Conservation (phyloP, 64 coral and sea anemone species). For the Pachyseris speciosa region DNA sequence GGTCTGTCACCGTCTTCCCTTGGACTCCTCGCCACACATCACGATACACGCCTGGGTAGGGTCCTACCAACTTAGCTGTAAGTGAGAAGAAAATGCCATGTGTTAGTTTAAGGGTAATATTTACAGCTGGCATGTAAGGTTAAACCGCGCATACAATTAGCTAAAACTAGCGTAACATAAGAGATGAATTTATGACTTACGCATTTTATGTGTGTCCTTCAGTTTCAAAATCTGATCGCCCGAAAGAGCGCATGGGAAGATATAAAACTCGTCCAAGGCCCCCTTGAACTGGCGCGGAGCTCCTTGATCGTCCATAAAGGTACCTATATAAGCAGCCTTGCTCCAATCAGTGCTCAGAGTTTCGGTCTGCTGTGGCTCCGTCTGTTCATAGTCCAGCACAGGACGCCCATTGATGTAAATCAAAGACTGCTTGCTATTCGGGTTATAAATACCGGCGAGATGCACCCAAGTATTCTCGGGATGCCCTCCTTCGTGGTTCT, state of each 20-base stretch:
- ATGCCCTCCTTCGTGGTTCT: constrained; percentile 75
- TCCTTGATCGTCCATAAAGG: constrained; percentile 60
- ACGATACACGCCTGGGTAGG: constrained; percentile 81
- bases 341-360: constrained; percentile 82
- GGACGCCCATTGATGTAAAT: constrained; percentile 82
- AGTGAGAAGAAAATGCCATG: neutral
- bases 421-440: constrained; percentile 61
- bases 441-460: constrained; percentile 82
- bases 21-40: constrained; percentile 80
- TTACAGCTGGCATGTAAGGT: too few species aligned
- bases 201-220: constrained; percentile 78
- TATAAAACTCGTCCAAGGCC: constrained; percentile 92
- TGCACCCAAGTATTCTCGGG: constrained; percentile 80
- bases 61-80: constrained; percentile 64
- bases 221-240: constrained; percentile 54
- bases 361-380: constrained; percentile 79
- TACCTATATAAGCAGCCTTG: constrained; percentile 75
- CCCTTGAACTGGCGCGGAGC: constrained; percentile 71
- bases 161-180: too few species aligned
- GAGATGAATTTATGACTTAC: constrained; percentile 87
- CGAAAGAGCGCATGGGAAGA: constrained; percentile 84
- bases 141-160: too few species aligned
- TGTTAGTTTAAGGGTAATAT: neutral
- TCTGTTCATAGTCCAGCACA: constrained; percentile 75
- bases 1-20: constrained; percentile 68